phyloP scores from a whole-genome alignment of 1,140 invertebrate species.

The Heliconius eleuchia region DNA sequence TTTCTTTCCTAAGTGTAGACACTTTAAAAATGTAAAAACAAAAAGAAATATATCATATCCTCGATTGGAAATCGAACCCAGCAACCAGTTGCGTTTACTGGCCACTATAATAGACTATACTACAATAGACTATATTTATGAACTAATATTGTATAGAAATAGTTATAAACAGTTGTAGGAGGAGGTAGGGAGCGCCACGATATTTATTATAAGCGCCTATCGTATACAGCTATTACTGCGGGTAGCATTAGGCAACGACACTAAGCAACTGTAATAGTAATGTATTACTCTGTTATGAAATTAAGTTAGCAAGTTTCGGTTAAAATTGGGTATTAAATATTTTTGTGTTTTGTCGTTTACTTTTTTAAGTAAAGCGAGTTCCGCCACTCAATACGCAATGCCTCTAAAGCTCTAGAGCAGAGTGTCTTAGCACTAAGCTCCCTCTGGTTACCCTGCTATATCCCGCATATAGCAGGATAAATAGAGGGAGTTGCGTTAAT shows the following conservation, averaged over 20 bases:
- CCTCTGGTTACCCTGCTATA: no score
- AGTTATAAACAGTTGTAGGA: not conserved
- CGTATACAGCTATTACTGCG: slow-evolving; percentile 11
- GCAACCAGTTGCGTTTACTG: no score
- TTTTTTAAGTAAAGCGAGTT: no score
- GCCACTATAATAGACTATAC: not conserved
- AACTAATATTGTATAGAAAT: not conserved
- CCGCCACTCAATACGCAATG: no score
- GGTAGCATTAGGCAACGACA: not conserved
- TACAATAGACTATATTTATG: not conserved
- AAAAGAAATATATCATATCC: no score
- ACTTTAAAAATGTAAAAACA: no score
- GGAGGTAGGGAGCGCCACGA: not conserved
- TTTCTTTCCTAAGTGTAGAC: no score
- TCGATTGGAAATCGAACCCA: no score
- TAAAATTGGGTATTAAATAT: not conserved
- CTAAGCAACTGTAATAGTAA: not conserved
- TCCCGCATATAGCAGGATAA: no score
- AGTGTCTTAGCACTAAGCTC: no score
- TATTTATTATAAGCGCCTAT: not conserved
- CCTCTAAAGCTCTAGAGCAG: no score
- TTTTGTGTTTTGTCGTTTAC: not conserved
- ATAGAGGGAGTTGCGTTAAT: no score
- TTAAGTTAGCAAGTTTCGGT: not conserved
- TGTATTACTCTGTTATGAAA: not conserved